These are phyloP conservation scores for Ceryle rudis DNA, from an alignment of 2,797 vertebrate genomes.

Conservation along the genomic window DNA sequence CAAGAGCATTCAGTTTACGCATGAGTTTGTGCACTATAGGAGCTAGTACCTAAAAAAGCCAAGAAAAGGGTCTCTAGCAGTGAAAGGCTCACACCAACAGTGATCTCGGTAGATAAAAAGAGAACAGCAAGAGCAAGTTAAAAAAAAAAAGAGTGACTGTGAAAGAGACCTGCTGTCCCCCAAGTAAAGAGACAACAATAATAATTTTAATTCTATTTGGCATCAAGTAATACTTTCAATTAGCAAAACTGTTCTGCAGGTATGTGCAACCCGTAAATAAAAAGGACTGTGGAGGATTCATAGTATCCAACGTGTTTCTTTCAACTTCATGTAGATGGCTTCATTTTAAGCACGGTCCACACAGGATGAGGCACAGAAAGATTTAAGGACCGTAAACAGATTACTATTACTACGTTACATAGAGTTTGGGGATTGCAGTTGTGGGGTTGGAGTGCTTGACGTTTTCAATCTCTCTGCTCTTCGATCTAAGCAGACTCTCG, in stretches of 20 bases:
- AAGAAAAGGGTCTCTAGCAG: not conserved
- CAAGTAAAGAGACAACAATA: not conserved
- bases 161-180: not conserved
- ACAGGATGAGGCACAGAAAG: not conserved
- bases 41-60: not conserved
- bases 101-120: not conserved
- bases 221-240: not conserved
- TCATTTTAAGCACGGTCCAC: not conserved
- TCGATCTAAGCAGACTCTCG: constrained; percentile 8
- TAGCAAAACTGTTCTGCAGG: not conserved
- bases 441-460: not conserved
- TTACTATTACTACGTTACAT: not conserved
- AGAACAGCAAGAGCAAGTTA: not conserved
- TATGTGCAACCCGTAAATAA: not conserved
- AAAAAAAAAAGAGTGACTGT: not conserved
- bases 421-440: not conserved
- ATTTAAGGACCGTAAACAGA: not conserved
- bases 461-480: not conserved
- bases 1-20: not conserved
- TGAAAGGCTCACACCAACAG: not conserved
- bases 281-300: not conserved
- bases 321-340: not conserved
- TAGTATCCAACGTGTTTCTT: not conserved
- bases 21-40: not conserved
- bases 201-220: not conserved